These are phyloP conservation scores for Heliornis fulica DNA, from an alignment of 2,113 vertebrate species.

Conservation along the genomic window DNA sequence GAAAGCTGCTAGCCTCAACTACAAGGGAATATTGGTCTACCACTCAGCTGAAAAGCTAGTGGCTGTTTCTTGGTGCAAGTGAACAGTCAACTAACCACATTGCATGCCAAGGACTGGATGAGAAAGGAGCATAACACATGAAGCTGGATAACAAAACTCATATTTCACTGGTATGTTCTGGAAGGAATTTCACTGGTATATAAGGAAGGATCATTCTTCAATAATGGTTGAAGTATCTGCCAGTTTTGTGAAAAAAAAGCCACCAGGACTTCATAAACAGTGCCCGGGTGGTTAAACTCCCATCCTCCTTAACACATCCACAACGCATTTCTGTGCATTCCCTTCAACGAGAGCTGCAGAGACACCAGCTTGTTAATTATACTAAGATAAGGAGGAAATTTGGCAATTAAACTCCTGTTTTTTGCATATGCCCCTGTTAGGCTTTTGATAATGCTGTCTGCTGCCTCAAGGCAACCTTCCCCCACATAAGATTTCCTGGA, in stretches of 20 bases:
- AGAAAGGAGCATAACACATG: neutral
- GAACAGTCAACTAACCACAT: neutral
- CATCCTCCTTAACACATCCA: neutral
- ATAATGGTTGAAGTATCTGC: neutral
- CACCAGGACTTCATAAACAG: neutral
- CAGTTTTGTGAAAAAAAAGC: neutral
- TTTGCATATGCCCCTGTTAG: neutral
- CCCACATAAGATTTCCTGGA: slow-evolving; percentile 5
- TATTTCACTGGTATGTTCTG: no score
- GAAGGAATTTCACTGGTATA: no score
- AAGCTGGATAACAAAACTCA: neutral
- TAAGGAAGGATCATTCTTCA: neutral
- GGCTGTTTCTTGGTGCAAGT: neutral
- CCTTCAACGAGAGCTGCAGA: neutral
- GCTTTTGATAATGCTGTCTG: neutral
- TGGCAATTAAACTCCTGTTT: slow-evolving; percentile 17
- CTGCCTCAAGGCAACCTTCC: slow-evolving; percentile 24
- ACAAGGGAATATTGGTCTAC: rapidly evolving
- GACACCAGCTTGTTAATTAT: slow-evolving; percentile 32
- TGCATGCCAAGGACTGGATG: neutral
- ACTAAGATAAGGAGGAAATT: slow-evolving; percentile 38
- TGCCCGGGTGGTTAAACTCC: no score
- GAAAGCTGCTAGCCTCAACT: neutral
- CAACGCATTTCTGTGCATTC: neutral
- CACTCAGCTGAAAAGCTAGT: neutral